Evolutionary conservation across 2,888 invertebrate genomes (phyloP).

Genomic region (Hyposoter dolosus): DNA sequence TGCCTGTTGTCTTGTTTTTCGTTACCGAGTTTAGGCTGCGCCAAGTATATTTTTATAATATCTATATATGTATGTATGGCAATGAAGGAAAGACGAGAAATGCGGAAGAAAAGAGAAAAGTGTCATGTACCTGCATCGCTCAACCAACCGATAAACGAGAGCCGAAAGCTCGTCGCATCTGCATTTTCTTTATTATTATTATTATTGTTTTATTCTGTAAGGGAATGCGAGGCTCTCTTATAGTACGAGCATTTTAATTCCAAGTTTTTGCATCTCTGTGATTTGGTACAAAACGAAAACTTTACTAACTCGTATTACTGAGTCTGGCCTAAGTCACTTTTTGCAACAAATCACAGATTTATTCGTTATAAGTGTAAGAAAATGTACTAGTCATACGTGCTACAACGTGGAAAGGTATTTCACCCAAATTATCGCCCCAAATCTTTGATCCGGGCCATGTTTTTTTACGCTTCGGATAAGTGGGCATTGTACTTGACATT

Average conservation of each 20-base stretch:
- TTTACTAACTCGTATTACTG: background rate
- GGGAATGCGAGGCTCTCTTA: slow-evolving; percentile 14
- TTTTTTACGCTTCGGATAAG: slow-evolving; percentile 3
- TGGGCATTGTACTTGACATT: slow-evolving; percentile 69
- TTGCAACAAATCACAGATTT: slow-evolving; percentile 6
- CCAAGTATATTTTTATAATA: slow-evolving; percentile 67
- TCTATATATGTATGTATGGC: slow-evolving; percentile 56
- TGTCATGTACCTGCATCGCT: slow-evolving; percentile 66
- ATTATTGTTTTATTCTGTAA: background rate
- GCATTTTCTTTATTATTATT: slow-evolving; percentile 8
- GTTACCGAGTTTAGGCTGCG: slow-evolving; percentile 60
- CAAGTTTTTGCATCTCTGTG: slow-evolving; percentile 49
- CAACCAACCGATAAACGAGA: slow-evolving; percentile 51
- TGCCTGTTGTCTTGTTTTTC: slow-evolving; percentile 55
- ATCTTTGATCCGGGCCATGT: background rate
- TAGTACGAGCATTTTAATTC: slow-evolving; percentile 45
- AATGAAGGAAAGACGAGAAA: slow-evolving; percentile 16
- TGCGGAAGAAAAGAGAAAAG: slow-evolving; percentile 46
- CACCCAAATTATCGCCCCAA: slow-evolving; percentile 38
- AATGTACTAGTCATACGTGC: slow-evolving; percentile 63
- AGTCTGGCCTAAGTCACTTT: slow-evolving; percentile 1
- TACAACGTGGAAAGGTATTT: slow-evolving; percentile 52
- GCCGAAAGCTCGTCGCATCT: slow-evolving; percentile 17
- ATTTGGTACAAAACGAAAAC: slow-evolving; percentile 1
- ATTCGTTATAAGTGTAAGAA: slow-evolving; percentile 56